phyloP scores from a whole-genome alignment of 2,113 vertebrate genomes.

The Excalfactoria chinensis region DNA sequence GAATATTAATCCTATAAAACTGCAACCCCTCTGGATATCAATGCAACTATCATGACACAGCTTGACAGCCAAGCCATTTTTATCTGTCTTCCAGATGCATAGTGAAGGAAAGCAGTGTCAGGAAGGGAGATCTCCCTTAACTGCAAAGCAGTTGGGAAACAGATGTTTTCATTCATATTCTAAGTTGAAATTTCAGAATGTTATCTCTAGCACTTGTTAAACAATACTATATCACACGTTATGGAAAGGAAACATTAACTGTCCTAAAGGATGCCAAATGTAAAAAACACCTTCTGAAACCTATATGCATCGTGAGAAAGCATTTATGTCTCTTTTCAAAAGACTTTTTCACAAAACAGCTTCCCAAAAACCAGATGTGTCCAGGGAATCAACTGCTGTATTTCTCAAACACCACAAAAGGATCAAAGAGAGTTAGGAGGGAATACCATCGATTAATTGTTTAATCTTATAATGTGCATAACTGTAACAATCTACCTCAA shows the following conservation, averaged over 20 bases:
- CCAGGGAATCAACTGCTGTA: background rate
- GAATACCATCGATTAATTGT: background rate
- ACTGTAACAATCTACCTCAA: background rate
- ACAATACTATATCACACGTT: fast-evolving
- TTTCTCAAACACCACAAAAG: background rate
- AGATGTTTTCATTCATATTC: background rate
- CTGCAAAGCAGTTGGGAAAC: background rate
- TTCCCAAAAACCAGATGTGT: background rate
- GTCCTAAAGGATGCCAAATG: background rate
- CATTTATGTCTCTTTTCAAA: background rate
- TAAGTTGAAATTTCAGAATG: background rate
- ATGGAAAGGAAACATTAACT: background rate
- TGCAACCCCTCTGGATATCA: background rate
- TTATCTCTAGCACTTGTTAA: background rate
- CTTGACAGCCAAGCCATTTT: background rate
- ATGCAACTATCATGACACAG: background rate
- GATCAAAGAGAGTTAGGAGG: background rate
- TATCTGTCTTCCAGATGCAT: background rate
- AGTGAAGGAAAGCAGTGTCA: background rate
- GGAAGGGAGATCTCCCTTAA: background rate
- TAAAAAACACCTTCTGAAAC: background rate
- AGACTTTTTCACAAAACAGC: background rate
- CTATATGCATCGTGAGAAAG: background rate
- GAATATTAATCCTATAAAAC: background rate
- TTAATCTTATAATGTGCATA: background rate